Percentiles rank a stretch among this genome's conserved stretches.
Conservation (phyloP, 2,888 invertebrate genomes). For the Dioctria linearis region DNA sequence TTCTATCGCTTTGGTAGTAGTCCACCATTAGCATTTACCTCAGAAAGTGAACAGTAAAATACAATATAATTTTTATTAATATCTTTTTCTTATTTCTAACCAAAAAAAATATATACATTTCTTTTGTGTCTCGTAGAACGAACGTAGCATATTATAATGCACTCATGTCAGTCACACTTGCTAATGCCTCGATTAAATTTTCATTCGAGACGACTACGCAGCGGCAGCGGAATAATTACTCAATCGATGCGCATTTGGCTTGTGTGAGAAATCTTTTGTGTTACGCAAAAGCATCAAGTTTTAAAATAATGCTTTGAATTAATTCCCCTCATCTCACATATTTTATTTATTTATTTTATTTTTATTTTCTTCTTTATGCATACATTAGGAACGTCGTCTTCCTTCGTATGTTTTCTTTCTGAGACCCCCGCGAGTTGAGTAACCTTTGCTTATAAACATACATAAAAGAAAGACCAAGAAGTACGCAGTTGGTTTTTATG, state of each 20-base stretch:
- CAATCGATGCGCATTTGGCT: conserved; percentile 27
- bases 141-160: too few relatives aligned
- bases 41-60: too few relatives aligned
- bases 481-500: too few relatives aligned
- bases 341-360: background rate
- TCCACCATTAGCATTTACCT: too few relatives aligned
- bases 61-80: too few relatives aligned
- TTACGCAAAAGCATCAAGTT: conserved; percentile 42
- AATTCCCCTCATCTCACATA: background rate
- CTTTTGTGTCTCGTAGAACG: too few relatives aligned
- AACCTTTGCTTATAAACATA: background rate
- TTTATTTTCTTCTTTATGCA: background rate
- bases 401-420: background rate
- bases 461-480: too few relatives aligned
- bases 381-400: background rate
- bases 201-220: background rate
- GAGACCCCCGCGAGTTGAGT: background rate
- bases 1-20: too few relatives aligned
- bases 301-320: background rate
- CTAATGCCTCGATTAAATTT: background rate
- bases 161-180: too few relatives aligned
- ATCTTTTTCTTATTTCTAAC: too few relatives aligned
- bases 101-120: too few relatives aligned
- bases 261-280: background rate
- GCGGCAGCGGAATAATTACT: background rate